A percentile compares a stretch with the other conserved stretches of the same genome.
phyloP scores from a whole-genome alignment of 1,140 invertebrate species.

The Neotoxoptera formosana region DNA sequence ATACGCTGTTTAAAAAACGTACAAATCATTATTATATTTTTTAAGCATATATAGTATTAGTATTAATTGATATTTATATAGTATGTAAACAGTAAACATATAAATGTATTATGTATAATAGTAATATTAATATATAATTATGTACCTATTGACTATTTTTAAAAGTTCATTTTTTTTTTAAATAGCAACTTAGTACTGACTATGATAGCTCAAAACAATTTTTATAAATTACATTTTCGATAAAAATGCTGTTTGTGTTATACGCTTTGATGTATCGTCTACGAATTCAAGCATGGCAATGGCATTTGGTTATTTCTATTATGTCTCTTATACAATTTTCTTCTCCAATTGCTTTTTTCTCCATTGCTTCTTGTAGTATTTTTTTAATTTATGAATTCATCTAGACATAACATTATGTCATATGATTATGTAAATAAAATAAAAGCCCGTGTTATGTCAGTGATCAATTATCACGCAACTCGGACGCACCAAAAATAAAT shows the following conservation, averaged over 20 bases:
- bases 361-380: neutral
- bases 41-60: neutral
- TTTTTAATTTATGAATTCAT: neutral
- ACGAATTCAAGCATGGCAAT: neutral
- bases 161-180: too few species aligned
- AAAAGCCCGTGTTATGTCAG: neutral
- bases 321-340: neutral
- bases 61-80: neutral
- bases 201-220: too few species aligned
- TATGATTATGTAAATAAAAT: neutral
- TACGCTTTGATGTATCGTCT: neutral
- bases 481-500: neutral
- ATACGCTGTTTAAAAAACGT: neutral
- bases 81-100: neutral
- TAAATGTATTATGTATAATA: neutral
- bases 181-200: too few species aligned
- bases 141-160: too few species aligned
- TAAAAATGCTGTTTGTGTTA: neutral
- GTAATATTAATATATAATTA: too few species aligned
- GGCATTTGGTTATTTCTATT: neutral
- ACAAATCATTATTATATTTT: neutral
- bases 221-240: neutral
- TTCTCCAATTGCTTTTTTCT: neutral
- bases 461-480: neutral
- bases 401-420: neutral